These are phyloP conservation scores for Bothrops jararaca DNA, from an alignment of 2,113 vertebrate genomes.

Conservation along the genomic window DNA sequence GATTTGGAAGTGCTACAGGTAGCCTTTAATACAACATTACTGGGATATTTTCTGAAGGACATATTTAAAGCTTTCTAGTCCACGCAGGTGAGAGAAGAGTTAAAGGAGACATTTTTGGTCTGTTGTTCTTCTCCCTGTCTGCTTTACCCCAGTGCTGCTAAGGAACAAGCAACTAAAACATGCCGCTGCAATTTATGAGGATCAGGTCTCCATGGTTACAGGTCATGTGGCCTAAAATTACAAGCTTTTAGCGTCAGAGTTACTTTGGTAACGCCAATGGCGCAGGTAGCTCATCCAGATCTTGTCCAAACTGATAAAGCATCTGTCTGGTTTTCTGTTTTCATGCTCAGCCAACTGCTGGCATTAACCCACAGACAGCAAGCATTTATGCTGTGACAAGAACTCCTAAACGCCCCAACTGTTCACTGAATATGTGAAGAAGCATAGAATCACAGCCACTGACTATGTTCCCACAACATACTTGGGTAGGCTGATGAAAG, in stretches of 20 bases:
- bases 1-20: neutral
- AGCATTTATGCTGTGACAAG: no score
- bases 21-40: neutral
- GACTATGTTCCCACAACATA: neutral
- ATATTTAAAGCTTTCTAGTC: neutral
- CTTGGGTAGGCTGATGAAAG: neutral
- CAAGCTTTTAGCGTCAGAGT: conserved; percentile 42
- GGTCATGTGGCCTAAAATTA: conserved; percentile 20
- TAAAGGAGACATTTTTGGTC: conserved; percentile 20
- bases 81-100: neutral
- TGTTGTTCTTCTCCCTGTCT: conserved; percentile 30
- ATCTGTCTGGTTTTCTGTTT: conserved; percentile 20
- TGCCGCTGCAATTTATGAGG: conserved; percentile 45
- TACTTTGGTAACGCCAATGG: conserved; percentile 48
- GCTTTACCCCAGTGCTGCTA: neutral
- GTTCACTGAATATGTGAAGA: neutral
- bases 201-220: conserved; percentile 46
- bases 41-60: neutral
- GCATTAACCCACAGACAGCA: neutral
- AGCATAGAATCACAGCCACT: neutral
- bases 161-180: conserved; percentile 43
- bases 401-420: neutral
- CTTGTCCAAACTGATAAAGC: conserved; percentile 23
- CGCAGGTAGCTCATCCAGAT: conserved; percentile 45
- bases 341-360: neutral